Conservation (phyloP, 2,797 vertebrate species). For the Gadopsis bispinosus region DNA sequence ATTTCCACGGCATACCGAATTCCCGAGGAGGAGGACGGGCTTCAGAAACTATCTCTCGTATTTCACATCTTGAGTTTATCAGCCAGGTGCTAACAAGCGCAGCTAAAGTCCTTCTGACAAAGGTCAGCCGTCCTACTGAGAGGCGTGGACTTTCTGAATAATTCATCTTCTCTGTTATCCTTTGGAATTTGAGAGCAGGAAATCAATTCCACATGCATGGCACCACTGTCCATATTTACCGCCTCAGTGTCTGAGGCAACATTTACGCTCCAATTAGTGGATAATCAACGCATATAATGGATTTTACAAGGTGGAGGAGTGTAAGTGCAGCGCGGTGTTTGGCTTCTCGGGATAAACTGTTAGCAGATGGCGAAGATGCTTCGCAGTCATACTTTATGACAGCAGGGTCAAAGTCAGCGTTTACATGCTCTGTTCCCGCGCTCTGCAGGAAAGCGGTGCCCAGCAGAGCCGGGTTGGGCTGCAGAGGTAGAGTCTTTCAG, state of each 20-base stretch:
- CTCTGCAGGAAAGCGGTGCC: background rate
- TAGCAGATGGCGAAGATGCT: conserved; percentile 32
- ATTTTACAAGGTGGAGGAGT: conserved; percentile 63
- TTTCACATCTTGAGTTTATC: conserved; percentile 53
- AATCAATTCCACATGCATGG: conserved; percentile 69
- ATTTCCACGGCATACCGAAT: conserved; percentile 20
- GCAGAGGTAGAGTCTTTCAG: background rate
- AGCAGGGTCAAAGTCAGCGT: conserved; percentile 19
- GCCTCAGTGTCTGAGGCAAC: conserved; percentile 55
- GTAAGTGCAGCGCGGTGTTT: conserved; percentile 8
- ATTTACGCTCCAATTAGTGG: conserved; percentile 71
- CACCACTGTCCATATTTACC: conserved; percentile 55
- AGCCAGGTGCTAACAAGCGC: conserved; percentile 62
- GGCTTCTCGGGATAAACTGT: conserved; percentile 17
- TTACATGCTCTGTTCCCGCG: background rate
- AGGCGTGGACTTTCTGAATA: conserved; percentile 66
- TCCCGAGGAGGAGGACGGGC: conserved; percentile 3
- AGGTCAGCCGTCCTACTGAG: conserved; percentile 67
- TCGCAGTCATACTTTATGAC: conserved; percentile 9
- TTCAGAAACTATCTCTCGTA: conserved; percentile 30
- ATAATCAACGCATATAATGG: conserved; percentile 73
- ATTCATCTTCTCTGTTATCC: conserved; percentile 72
- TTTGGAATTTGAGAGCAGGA: conserved; percentile 60
- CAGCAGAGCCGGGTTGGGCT: background rate
- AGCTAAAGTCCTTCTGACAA: conserved; percentile 68